These are phyloP conservation scores for Apamea monoglypha DNA, from an alignment of 2,888 invertebrate genomes.

Conservation along the genomic window DNA sequence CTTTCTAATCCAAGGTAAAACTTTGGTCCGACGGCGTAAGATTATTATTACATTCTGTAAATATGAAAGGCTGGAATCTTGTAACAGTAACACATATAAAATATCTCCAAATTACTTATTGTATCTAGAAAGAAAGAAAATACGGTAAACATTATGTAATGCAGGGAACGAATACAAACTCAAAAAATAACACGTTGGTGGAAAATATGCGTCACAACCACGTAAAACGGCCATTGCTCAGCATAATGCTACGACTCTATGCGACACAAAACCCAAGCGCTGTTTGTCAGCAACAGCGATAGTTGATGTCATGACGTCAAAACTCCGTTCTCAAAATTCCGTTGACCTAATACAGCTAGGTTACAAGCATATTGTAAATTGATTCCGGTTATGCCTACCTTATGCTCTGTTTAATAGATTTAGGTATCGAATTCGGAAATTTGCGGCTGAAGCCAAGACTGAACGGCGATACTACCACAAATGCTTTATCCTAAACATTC, in stretches of 20 bases:
- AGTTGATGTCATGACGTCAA: neutral
- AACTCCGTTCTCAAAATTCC: neutral
- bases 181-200: neutral
- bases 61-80: slow-evolving; percentile 10
- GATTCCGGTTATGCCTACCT: slow-evolving; percentile 35
- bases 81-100: neutral
- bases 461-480: slow-evolving; percentile 52
- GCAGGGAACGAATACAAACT: neutral
- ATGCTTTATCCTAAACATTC: slow-evolving; percentile 60
- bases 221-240: neutral
- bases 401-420: slow-evolving; percentile 46
- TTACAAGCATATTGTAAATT: slow-evolving; percentile 27
- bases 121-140: neutral
- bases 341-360: neutral
- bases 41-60: neutral
- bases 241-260: neutral
- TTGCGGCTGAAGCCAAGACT: slow-evolving; percentile 59
- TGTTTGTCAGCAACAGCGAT: neutral
- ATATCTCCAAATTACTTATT: neutral
- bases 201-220: neutral
- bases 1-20: neutral
- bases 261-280: neutral
- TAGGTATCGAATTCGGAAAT: slow-evolving; percentile 56
- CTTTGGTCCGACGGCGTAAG: slow-evolving; percentile 3
- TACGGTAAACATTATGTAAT: neutral